Evolutionary conservation across 2,888 invertebrate genomes (phyloP), one percentile per base, ranked within the genome.

Genomic region (Temnothorax unifasciatus): DNA sequence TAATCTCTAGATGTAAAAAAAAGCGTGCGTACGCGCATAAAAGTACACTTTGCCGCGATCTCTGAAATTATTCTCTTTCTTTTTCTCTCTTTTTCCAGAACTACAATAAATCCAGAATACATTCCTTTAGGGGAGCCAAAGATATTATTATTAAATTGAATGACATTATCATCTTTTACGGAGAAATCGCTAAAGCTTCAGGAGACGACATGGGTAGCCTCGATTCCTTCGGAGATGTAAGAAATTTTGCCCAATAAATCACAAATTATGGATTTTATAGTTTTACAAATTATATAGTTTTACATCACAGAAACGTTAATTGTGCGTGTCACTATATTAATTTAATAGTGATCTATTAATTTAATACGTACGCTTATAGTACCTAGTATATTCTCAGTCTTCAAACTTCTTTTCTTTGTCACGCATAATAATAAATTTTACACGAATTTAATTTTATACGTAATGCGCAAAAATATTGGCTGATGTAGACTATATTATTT

Each of bases 71-170:
- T 25, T 71, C 29, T 6, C 3, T 73, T 44, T 8, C 71, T 15
- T 44, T 15, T 44, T 6, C 6, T 64, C 85, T 90, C 95, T 18
- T 47, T 6, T 64, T 85, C 90, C 95, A 98, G 98, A 98, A 98
- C 94, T 98, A 98, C 94, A 98, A 98, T 94, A 98, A 98, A 94
- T 98, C 98, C 0, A 96, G 98, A 85, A 98, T 98, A 90, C 97
- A 98, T 95, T 97, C 98, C 0, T 96, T 97, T 83, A 96, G 98
- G 84, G 98, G 98, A 68, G 97, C 97, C 8, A 96, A 96, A 90
- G 96, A 97, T 91, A 95, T 98, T 15, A 96, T 96, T 85, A 96
- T 98, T 44, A 96, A 95, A 85, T 94, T 98, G 82, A 97, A 98
- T 93, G 96, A 96, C 21, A 94, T 94, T 69, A 94, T 96, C 47